Evolutionary conservation across 2,888 invertebrate genomes (phyloP), one percentile per base, ranked within the genome.

Genomic region (Chironomus tentans): DNA sequence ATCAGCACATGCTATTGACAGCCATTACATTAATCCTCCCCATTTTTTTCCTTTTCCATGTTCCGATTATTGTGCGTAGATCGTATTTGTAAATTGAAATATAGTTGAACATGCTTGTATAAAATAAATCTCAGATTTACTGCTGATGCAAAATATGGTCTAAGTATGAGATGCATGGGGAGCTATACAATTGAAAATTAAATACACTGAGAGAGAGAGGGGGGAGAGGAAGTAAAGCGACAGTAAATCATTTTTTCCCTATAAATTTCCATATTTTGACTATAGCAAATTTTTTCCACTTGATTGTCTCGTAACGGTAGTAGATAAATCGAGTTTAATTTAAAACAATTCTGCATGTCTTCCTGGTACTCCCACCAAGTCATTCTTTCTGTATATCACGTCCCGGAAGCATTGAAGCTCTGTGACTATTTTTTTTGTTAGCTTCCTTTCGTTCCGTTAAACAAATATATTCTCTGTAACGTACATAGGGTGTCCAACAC

Each of bases 1-100:
- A n/a, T 74, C 74, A 47, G 74, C 74, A 74, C 18, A 46, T 74
- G 74, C 13, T 74, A 74, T 74, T 74, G 74, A 74, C 74, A 74
- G 74, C 74, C 15, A 74, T 62, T 65, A 28, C 38, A 62, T 65
- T 48, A 74, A 68, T 68, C 65, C 74, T 62, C 74, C 74, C 61
- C 56, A 62, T 47, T 71, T 47, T n/a, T n/a, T 68, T 15, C 22
- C 5, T 61, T 24, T 46, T 62, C 46, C 38, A 38, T 38, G 38
- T 38, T 28, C 28, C 5, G 6, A 6, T 5, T 28, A 38, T 38
- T 38, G 38, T 38, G 38, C 38, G 38, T 28, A 28, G 28, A 28
- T 28, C 28, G 28, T 38, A 38, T 38, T 38, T 56, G 56, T 56
- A 18, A 15, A 56, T 56, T 56, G 56, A 18, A 56, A 56, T 56